A percentile compares a stretch with the other conserved stretches of the same genome.
These are phyloP conservation scores for Vulpes vulpes DNA, from an alignment of 2,113 vertebrate genomes.

Conservation along the genomic window DNA sequence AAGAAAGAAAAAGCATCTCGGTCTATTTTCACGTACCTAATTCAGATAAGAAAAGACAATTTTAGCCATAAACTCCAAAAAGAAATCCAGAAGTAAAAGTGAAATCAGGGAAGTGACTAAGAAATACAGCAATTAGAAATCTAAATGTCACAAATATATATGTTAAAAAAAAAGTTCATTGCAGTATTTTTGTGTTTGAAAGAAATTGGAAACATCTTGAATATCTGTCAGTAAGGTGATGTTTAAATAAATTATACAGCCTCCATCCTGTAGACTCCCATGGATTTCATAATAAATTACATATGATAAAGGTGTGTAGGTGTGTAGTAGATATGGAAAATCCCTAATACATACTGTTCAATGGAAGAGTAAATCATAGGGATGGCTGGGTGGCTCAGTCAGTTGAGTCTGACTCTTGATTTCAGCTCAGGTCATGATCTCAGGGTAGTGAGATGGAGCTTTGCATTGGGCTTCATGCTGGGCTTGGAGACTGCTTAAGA, in stretches of 20 bases:
- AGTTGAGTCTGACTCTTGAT: background rate
- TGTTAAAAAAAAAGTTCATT: background rate
- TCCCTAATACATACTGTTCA: background rate
- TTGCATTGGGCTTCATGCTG: background rate
- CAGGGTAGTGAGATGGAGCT: background rate
- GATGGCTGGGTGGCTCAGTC: background rate
- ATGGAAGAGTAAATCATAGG: background rate
- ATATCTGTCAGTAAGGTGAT: background rate
- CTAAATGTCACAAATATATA: background rate
- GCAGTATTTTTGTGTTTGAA: background rate
- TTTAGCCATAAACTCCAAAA: conserved; percentile 16
- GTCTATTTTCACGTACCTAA: background rate
- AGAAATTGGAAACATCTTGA: conserved; percentile 16
- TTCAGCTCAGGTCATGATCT: background rate
- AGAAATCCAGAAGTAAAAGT: conserved; percentile 32
- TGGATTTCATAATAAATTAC: background rate
- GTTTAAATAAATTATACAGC: background rate
- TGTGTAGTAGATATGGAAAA: background rate
- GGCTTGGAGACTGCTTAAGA: background rate
- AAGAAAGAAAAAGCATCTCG: conserved; percentile 37
- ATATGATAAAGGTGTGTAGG: background rate
- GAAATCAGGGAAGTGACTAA: background rate
- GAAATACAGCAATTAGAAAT: background rate
- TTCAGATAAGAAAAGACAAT: background rate
- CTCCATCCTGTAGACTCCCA: background rate